These are phyloP conservation scores for Rugalucina vietnamica DNA, from an alignment of 2,888 invertebrate genomes.

Conservation along the genomic window DNA sequence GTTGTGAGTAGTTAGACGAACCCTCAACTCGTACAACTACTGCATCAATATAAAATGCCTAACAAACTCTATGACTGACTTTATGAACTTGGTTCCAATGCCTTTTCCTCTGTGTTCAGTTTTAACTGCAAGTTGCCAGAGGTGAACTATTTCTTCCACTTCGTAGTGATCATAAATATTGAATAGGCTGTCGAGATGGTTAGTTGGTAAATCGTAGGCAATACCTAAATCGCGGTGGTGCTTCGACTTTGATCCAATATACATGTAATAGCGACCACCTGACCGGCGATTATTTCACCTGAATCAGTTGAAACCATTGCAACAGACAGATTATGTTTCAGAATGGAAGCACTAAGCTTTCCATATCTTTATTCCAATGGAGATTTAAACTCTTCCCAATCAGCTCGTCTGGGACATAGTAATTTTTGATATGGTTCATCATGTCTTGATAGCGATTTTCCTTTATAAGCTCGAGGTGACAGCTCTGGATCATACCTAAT, in stretches of 20 bases:
- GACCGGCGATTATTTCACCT: slow-evolving; percentile 38
- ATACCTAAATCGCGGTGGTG: not conserved
- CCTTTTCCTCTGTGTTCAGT: slow-evolving; percentile 25
- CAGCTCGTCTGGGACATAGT: slow-evolving; percentile 27
- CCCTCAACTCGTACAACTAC: slow-evolving; percentile 29
- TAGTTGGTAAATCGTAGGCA: no score
- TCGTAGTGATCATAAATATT: slow-evolving; percentile 27
- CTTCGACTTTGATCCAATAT: not conserved
- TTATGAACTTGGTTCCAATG: slow-evolving; percentile 32
- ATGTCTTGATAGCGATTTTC: slow-evolving; percentile 18
- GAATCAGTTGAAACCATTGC: slow-evolving; percentile 22
- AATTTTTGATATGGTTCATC: not conserved
- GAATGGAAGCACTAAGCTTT: not conserved
- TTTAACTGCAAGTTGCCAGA: slow-evolving; percentile 25
- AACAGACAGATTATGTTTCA: slow-evolving; percentile 25
- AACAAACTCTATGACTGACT: slow-evolving; percentile 20
- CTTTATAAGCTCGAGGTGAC: slow-evolving; percentile 10
- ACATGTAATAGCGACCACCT: not conserved
- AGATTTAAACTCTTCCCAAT: not conserved
- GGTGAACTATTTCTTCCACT: slow-evolving; percentile 20
- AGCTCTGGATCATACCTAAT: not conserved
- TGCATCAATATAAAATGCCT: slow-evolving; percentile 17
- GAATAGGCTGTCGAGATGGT: not conserved
- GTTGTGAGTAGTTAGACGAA: slow-evolving; percentile 29
- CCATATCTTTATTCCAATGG: not conserved